Evolutionary conservation across 2,888 invertebrate species (phyloP).

Genomic region (Aspidiotus rigidus): DNA sequence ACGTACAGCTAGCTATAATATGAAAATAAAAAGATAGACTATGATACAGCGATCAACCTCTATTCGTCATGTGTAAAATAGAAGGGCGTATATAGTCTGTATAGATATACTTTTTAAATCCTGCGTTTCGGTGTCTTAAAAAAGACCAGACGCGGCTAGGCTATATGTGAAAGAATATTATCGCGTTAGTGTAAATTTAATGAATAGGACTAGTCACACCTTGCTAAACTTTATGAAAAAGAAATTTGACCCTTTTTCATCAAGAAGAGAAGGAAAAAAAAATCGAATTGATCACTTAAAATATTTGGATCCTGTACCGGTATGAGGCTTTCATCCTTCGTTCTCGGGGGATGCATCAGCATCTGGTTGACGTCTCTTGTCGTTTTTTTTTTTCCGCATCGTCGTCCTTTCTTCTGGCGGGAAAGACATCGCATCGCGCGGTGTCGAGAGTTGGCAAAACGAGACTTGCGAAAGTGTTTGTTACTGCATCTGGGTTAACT

Average conservation of each 20-base stretch:
- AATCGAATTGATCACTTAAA: conserved; percentile 24
- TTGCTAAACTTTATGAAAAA: conserved; percentile 30
- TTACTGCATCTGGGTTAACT: neutral
- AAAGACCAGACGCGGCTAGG: conserved; percentile 13
- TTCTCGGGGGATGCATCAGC: neutral
- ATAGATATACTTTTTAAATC: conserved; percentile 1
- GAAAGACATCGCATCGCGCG: too few species aligned
- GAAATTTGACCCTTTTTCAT: conserved; percentile 31
- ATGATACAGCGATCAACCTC: conserved; percentile 20
- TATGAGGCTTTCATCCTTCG: conserved; percentile 12
- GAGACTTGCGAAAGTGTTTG: neutral
- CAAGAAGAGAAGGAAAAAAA: neutral
- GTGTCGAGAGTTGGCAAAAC: neutral
- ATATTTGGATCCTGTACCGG: conserved; percentile 12
- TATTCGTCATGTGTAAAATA: neutral
- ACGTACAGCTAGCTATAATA: neutral
- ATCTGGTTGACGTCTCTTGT: conserved; percentile 21
- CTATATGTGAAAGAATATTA: neutral
- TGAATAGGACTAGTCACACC: conserved; percentile 30
- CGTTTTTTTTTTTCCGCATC: conserved; percentile 5
- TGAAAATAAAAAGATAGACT: conserved; percentile 24
- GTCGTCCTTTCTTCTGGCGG: too few species aligned
- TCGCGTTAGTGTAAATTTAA: conserved; percentile 32
- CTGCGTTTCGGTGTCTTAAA: conserved; percentile 20
- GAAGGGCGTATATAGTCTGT: conserved; percentile 17